Evolutionary conservation across 2,888 invertebrate genomes (phyloP).

Genomic region (Flexamia atlantica): DNA sequence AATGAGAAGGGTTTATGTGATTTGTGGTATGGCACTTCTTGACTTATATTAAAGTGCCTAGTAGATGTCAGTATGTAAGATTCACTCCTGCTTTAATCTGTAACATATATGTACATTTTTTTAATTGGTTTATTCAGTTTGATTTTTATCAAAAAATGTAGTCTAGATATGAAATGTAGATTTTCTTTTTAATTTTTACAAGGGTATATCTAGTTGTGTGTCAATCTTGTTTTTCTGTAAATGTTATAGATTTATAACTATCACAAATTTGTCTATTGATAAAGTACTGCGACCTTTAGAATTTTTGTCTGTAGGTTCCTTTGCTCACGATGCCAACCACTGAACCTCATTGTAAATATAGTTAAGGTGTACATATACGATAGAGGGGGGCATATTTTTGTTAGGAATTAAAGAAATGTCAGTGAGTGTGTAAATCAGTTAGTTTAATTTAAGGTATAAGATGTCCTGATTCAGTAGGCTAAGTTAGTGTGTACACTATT

Average conservation of each 20-base stretch:
- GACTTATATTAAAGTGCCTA: constrained; percentile 41
- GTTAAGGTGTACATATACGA: constrained; percentile 59
- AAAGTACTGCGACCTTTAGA: constrained; percentile 46
- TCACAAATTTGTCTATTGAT: constrained; percentile 38
- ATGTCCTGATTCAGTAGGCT: constrained; percentile 50
- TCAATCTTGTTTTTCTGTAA: background rate
- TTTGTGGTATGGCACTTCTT: constrained; percentile 25
- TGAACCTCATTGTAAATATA: constrained; percentile 60
- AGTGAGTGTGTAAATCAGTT: constrained; percentile 19
- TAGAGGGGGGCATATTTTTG: constrained; percentile 58
- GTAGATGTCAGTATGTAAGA: constrained; percentile 31
- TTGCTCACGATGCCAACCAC: constrained; percentile 61
- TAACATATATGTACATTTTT: constrained; percentile 22
- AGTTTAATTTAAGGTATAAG: constrained; percentile 19
- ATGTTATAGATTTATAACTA: constrained; percentile 10
- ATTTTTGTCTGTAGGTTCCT: constrained; percentile 52
- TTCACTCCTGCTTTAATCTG: constrained; percentile 16
- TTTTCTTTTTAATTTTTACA: background rate
- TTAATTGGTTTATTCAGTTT: background rate
- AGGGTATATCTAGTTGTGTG: background rate
- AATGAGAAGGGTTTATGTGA: background rate
- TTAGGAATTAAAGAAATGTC: constrained; percentile 23
- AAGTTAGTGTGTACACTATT: constrained; percentile 43
- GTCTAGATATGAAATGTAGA: background rate
- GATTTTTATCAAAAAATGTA: background rate